Conservation (phyloP, 2,888 invertebrate genomes). For the Metopia argyrocephala region DNA sequence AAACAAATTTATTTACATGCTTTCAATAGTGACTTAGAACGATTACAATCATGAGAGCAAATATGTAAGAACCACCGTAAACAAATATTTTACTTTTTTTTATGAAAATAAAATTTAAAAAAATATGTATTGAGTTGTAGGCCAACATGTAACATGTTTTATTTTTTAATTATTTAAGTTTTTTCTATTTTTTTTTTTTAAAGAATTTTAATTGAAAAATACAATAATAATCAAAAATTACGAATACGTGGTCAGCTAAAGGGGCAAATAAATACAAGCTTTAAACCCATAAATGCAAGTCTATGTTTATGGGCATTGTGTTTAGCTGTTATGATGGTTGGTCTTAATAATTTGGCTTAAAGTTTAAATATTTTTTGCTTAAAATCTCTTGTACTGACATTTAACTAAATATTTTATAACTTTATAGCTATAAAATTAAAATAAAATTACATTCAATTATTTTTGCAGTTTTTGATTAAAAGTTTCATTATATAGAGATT, state of each 20-base stretch:
- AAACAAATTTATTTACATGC: not conserved
- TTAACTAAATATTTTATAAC: conserved; percentile 35
- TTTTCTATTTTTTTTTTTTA: conserved; percentile 1
- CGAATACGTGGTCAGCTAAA: conserved; percentile 60
- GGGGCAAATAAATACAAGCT: conserved; percentile 7
- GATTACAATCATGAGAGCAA: conserved; percentile 17
- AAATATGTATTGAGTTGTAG: conserved; percentile 51
- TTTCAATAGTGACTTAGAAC: not conserved
- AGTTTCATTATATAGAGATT: no score
- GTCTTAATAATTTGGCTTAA: not conserved
- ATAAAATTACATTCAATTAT: not conserved
- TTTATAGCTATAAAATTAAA: not conserved
- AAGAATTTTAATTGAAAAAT: conserved; percentile 63
- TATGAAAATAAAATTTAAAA: not conserved
- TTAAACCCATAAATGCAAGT: conserved; percentile 24
- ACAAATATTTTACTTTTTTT: conserved; percentile 4
- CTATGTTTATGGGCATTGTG: conserved; percentile 19
- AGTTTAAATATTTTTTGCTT: conserved; percentile 2
- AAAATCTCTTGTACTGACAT: conserved; percentile 29
- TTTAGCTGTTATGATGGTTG: not conserved
- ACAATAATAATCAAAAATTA: conserved; percentile 61
- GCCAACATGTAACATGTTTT: conserved; percentile 44
- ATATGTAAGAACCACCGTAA: no score
- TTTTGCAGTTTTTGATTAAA: conserved; percentile 33
- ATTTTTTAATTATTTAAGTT: no score